Evolutionary conservation across 2,113 vertebrate genomes (phyloP).

Genomic region (Periophthalmodon schlosseri): DNA sequence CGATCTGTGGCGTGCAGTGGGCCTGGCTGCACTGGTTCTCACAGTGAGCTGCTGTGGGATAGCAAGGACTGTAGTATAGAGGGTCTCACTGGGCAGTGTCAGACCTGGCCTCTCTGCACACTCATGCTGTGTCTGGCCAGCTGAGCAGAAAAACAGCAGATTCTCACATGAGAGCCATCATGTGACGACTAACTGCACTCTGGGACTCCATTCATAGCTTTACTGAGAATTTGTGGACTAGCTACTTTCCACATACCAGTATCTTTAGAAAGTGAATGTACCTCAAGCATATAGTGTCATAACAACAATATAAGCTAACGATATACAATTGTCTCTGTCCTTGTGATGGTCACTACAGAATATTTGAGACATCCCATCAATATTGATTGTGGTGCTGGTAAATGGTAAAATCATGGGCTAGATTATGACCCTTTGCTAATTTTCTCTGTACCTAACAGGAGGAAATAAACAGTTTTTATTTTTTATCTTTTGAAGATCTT

Average conservation of each 20-base stretch:
- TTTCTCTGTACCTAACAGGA: too few species aligned
- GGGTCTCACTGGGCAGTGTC: constrained; percentile 7
- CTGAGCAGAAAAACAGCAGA: constrained; percentile 77
- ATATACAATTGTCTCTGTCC: not conserved
- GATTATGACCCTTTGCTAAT: too few species aligned
- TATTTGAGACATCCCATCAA: not conserved
- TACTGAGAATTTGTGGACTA: constrained; percentile 35
- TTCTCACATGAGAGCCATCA: constrained; percentile 79
- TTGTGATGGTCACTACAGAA: not conserved
- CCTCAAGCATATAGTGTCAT: not conserved
- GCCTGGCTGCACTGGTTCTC: constrained; percentile 9
- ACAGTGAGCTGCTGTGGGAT: not conserved
- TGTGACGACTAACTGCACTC: constrained; percentile 70
- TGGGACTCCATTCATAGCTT: constrained; percentile 45
- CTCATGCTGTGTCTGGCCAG: constrained; percentile 64
- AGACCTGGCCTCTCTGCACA: constrained; percentile 9
- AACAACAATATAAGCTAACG: not conserved
- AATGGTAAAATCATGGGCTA: not conserved
- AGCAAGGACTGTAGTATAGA: not conserved
- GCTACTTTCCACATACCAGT: constrained; percentile 36
- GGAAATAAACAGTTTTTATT: too few species aligned
- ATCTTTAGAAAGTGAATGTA: not conserved
- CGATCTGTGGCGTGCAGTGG: constrained; percentile 28
- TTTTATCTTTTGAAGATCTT: too few species aligned
- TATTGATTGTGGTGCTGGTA: not conserved